Percentiles rank a stretch among this genome's conserved stretches.
phyloP scores from a whole-genome alignment of 2,888 invertebrate genomes.

The Deilephila porcellus region DNA sequence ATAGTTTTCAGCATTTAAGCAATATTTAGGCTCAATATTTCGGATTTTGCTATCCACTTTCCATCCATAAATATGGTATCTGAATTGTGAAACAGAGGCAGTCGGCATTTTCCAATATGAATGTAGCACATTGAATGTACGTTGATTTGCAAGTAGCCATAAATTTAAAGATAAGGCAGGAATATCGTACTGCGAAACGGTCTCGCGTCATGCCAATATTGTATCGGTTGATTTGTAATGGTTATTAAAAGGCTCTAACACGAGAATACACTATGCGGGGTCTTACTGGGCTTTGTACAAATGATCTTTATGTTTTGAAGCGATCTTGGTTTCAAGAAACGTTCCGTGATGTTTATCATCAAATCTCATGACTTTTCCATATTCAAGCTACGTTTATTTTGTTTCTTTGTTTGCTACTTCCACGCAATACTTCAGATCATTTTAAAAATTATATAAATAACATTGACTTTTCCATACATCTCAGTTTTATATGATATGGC shows the following conservation, averaged over 20 bases:
- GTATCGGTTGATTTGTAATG: constrained; percentile 35
- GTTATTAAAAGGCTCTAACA: constrained; percentile 44
- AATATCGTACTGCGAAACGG: constrained; percentile 43
- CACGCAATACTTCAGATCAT: too few species aligned
- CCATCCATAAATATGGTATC: background rate
- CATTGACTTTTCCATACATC: background rate
- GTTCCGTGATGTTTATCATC: background rate
- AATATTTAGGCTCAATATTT: too few species aligned
- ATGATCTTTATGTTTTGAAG: constrained; percentile 1
- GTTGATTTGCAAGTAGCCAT: constrained; percentile 28
- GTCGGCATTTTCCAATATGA: constrained; percentile 12
- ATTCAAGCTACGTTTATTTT: too few species aligned
- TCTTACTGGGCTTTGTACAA: background rate
- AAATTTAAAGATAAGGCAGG: constrained; percentile 31
- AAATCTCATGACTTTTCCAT: too few species aligned
- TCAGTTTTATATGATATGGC: background rate
- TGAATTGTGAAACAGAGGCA: background rate
- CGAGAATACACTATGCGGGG: background rate
- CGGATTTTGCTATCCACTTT: too few species aligned
- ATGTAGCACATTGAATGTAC: background rate
- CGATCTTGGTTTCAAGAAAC: background rate
- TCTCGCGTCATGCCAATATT: constrained; percentile 38
- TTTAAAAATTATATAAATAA: background rate
- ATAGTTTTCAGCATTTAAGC: too few species aligned
- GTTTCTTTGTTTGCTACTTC: too few species aligned